phyloP scores from a whole-genome alignment of 2,113 vertebrate species.

The Cynocephalus volans region DNA sequence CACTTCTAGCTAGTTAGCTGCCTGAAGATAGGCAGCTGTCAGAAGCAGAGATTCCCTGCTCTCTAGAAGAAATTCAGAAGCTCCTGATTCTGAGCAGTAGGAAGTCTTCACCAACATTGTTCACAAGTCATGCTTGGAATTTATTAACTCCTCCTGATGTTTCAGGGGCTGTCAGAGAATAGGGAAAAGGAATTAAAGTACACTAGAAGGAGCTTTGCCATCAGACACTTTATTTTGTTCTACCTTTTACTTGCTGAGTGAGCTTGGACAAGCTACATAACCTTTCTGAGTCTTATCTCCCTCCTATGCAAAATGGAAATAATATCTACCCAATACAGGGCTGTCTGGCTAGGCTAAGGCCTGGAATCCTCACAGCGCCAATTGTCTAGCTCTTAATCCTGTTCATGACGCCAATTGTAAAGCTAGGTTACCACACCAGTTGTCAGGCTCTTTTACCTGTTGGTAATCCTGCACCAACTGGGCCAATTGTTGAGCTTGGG shows the following conservation, averaged over 20 bases:
- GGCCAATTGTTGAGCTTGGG: too few relatives aligned
- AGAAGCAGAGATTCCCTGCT: not conserved
- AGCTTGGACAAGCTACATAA: not conserved
- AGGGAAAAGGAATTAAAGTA: not conserved
- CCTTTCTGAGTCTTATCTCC: not conserved
- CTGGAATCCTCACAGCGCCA: too few relatives aligned
- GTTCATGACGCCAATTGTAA: too few relatives aligned
- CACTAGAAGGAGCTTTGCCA: not conserved
- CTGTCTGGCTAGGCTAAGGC: too few relatives aligned
- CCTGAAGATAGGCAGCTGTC: not conserved
- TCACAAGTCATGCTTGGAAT: not conserved
- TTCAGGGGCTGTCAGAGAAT: not conserved
- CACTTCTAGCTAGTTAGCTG: constrained; percentile 7
- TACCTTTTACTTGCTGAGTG: constrained; percentile 13
- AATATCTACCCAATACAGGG: not conserved
- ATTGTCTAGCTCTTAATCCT: too few relatives aligned
- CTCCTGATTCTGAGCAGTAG: not conserved
- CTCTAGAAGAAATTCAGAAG: not conserved
- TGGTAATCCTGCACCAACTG: too few relatives aligned
- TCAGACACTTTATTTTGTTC: not conserved
- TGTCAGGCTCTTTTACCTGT: too few relatives aligned
- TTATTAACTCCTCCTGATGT: not conserved
- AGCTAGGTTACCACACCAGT: too few relatives aligned
- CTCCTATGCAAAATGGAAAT: constrained; percentile 23
- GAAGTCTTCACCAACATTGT: not conserved